Evolutionary conservation across 2,888 invertebrate genomes (phyloP).

Genomic region (Achlya flavicornis): DNA sequence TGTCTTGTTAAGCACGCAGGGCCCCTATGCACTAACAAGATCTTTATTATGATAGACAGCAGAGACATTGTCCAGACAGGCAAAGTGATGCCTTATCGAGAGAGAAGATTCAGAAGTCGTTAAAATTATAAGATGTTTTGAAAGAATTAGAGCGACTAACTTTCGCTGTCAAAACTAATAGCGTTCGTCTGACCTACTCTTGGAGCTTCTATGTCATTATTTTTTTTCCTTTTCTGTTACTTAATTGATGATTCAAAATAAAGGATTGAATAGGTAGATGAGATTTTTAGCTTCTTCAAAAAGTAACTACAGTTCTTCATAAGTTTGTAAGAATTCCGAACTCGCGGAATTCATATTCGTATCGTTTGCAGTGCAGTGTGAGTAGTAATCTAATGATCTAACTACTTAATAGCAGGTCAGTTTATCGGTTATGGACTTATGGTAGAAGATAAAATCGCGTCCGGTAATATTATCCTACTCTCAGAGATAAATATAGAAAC

Average conservation of each 20-base stretch:
- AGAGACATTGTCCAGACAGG: slow-evolving; percentile 50
- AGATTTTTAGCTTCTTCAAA: too few relatives aligned
- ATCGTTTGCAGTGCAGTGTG: slow-evolving; percentile 28
- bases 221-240: neutral
- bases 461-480: slow-evolving; percentile 24
- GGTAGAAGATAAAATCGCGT: slow-evolving; percentile 40
- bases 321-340: too few relatives aligned
- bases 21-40: slow-evolving; percentile 46
- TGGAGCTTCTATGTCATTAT: slow-evolving; percentile 15
- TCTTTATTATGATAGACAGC: slow-evolving; percentile 70
- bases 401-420: slow-evolving; percentile 39
- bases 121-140: slow-evolving; percentile 25
- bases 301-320: neutral
- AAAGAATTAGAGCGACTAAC: slow-evolving; percentile 29
- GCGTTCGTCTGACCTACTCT: slow-evolving; percentile 26
- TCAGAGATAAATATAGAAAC: neutral
- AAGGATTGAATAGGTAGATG: neutral
- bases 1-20: slow-evolving; percentile 41
- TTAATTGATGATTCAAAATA: neutral
- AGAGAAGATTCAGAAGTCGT: slow-evolving; percentile 13
- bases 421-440: slow-evolving; percentile 37
- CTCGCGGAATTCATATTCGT: slow-evolving; percentile 29
- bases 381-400: slow-evolving; percentile 40
- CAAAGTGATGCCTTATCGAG: slow-evolving; percentile 27
- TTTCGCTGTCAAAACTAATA: slow-evolving; percentile 43